Evolutionary conservation across 2,113 vertebrate genomes (phyloP).

Genomic region (Ardeotis arabs): DNA sequence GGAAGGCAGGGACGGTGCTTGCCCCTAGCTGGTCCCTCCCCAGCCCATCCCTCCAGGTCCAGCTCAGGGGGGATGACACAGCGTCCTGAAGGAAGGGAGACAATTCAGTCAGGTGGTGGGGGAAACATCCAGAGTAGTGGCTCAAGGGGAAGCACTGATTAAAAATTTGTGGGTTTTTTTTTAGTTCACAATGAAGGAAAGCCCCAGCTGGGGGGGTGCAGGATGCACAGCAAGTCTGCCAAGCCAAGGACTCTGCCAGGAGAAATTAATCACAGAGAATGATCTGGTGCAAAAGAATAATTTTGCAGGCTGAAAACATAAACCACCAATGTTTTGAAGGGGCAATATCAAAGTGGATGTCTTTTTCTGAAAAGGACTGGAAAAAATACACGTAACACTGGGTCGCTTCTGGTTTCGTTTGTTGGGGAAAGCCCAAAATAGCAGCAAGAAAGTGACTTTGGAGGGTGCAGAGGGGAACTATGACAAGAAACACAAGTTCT

Average conservation of each 20-base stretch:
- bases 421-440: conserved; percentile 38
- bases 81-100: background rate
- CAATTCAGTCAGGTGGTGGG: background rate
- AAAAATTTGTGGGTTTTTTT: background rate
- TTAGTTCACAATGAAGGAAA: background rate
- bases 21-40: background rate
- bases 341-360: background rate
- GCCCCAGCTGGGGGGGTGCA: background rate
- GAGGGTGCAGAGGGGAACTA: background rate
- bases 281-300: background rate
- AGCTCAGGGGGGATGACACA: background rate
- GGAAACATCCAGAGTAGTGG: background rate
- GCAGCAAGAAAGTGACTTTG: conserved; percentile 10
- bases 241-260: background rate
- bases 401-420: conserved; percentile 47
- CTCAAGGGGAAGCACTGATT: background rate
- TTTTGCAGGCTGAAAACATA: background rate
- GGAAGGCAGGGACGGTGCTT: background rate
- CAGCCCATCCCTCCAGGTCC: background rate
- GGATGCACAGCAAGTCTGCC: background rate
- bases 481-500: conserved; percentile 6
- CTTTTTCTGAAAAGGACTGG: conserved; percentile 37
- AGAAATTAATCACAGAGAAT: background rate
- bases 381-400: background rate
- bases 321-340: background rate